Evolutionary conservation across 2,888 invertebrate species (phyloP).

Genomic region (Callinectes sapidus): DNA sequence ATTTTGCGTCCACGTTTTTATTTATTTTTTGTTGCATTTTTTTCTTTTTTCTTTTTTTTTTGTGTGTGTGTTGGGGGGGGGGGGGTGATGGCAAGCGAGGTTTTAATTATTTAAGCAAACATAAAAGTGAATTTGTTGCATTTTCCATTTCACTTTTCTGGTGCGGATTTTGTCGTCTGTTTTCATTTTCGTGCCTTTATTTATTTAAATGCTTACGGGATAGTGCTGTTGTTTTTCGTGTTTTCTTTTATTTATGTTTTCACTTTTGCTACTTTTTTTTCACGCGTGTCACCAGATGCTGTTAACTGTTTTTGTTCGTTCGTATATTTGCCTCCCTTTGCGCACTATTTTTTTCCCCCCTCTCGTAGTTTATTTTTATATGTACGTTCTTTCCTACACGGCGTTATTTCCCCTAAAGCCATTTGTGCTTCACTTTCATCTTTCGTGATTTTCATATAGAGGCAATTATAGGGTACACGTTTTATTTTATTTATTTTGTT

Average conservation of each 20-base stretch:
- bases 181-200: conserved; percentile 9
- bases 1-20: not conserved
- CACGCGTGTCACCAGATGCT: not conserved
- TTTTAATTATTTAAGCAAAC: conserved; percentile 15
- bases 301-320: not conserved
- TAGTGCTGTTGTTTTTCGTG: not conserved
- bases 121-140: conserved; percentile 5
- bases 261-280: not conserved
- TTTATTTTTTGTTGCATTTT: not conserved
- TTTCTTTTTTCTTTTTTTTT: not conserved
- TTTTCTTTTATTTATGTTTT: conserved; percentile 34
- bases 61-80: no score
- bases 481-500: not conserved
- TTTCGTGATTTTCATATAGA: not conserved
- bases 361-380: not conserved
- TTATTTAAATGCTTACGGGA: not conserved
- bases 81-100: not conserved
- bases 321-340: not conserved
- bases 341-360: not conserved
- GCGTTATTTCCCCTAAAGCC: not conserved
- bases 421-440: not conserved
- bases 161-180: conserved; percentile 1
- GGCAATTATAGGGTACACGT: not conserved
- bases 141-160: conserved; percentile 27
- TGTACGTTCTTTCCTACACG: not conserved